Evolutionary conservation across 2,797 vertebrate species (phyloP), one percentile per base, ranked within the genome.

Genomic region (Lycodopsis pacificus): DNA sequence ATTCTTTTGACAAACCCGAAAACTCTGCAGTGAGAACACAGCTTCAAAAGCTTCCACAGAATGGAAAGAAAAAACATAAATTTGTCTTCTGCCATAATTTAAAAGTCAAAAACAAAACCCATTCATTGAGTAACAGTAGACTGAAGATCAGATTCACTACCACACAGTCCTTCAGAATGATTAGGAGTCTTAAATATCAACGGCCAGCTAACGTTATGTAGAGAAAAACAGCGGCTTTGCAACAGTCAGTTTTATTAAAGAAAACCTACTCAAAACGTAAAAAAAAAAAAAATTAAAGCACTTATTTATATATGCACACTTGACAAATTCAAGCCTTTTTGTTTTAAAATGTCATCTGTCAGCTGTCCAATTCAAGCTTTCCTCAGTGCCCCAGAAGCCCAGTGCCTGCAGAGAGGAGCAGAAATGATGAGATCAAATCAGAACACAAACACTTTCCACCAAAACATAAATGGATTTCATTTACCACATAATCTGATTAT

Each of bases 381-480:
- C 77, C 76, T 96, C 91, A 96, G 92, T 96, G 96, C 7, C 96
- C 95, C n/a, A 96, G 94, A 76, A 96, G 93, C 76, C 96, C 96
- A 63, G 96, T 96, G 91, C 96, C 96, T 96, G 91, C 53, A 91
- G 34, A 82, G 61, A 80, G 27, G 27, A 13, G 85, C 14, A 83
- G 7, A 73, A 25, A 53, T 1, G 0, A 65, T 46, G n/a, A 51
- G 3, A 65, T 12, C 11, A 46, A 49, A 53, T 46, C 4, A n/a
- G 4, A 79, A 75, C 38, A n/a, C 25, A 78, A 30, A 73, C 42
- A 48, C 34, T 20, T 54, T 6, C 0, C 13, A 42, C 2, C 2
- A 32, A 17, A 56, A 42, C 4, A 9, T 12, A 34, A 46, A 3
- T 3, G 1, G 1, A 36, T 14, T 46, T 34, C 3, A 42, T 64